Base-by-base conservation (phyloP, 2,888 invertebrate genomes). In the Kryphioiulus occultus region DNA sequence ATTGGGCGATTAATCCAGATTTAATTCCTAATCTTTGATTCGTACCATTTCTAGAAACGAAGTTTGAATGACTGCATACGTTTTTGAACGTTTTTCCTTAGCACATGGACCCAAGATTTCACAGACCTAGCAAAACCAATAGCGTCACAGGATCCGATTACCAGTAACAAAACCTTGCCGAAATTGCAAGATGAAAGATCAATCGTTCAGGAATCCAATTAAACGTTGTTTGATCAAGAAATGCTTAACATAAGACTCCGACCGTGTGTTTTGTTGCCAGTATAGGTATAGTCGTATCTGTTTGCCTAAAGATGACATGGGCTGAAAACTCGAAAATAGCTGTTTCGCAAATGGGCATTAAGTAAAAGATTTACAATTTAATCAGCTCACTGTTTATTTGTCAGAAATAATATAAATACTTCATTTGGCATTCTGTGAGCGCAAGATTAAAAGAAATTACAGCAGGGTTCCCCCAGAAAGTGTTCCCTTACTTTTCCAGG, bases 201-300 rank as follows among this genome's bases (percentile, higher is more conserved):
- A 78, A 78, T 15, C 15, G 78, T 32, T 78, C 2, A 17, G 26
- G 30, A 78, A 78, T 32, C 30, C 78, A 78, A 78, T 30, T 78
- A 78, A 78, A 78, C 78, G 78, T 78, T 78, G 30, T 78, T 78
- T 30, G 30, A 78, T 78, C 78, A 78, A 78, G 78, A 78, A 78
- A 32, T 30, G 17, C 78, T 26, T 30, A 0, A 78, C 12, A 30
- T 17, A 35, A 78, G 12, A 78, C 78, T 78, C 15, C 17, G 15
- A 30, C 30, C 78, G 10, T 78, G 30, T 78, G 30, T 78, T 78
- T 78, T 78, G 78, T 78, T 78, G 15, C 26, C 30, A 26, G 26
- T 78, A 78, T 78, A 32, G 78, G 30, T 32, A 78, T 30, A 78
- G 78, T 17, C 78, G 78, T 30, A 78, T 78, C 30, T 78, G 68